phyloP scores from a whole-genome alignment of 2,888 invertebrate genomes.

The Drosophila buzzatii region DNA sequence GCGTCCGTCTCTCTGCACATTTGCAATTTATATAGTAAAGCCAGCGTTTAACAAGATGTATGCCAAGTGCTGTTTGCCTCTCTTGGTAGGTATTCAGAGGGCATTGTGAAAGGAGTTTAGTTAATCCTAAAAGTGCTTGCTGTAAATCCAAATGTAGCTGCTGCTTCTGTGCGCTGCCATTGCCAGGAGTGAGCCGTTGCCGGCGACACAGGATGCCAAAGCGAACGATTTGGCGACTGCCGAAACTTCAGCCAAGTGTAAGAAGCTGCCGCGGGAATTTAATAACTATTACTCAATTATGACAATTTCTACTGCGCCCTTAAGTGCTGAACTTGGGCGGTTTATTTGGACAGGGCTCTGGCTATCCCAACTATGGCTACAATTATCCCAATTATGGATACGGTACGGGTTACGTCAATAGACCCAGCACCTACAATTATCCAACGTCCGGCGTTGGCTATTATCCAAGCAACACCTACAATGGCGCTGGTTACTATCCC shows the following conservation, averaged over 20 bases:
- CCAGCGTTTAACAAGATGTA: conserved; percentile 19
- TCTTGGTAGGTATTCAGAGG: conserved; percentile 41
- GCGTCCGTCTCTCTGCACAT: conserved; percentile 3
- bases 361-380: conserved; percentile 62
- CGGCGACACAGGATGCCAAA: conserved; percentile 33
- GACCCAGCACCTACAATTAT: conserved; percentile 52
- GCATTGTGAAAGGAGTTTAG: conserved; percentile 1
- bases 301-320: neutral
- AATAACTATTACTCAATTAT: conserved; percentile 6
- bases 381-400: conserved; percentile 63
- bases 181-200: conserved; percentile 33
- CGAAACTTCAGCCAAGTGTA: conserved; percentile 83
- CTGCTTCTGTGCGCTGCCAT: conserved; percentile 23
- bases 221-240: conserved; percentile 75
- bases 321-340: conserved; percentile 85
- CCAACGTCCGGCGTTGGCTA: conserved; percentile 41
- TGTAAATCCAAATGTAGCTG: conserved; percentile 33
- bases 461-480: conserved; percentile 40
- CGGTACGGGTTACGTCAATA: conserved; percentile 37
- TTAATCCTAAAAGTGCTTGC: conserved; percentile 7
- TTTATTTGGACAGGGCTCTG: conserved; percentile 74
- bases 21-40: conserved; percentile 14
- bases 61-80: conserved; percentile 34
- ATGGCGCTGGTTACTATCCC: conserved; percentile 43
- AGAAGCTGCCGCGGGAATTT: conserved; percentile 40